Conservation (phyloP, 2,797 vertebrate species). For the Paedocypris micromegethes region DNA sequence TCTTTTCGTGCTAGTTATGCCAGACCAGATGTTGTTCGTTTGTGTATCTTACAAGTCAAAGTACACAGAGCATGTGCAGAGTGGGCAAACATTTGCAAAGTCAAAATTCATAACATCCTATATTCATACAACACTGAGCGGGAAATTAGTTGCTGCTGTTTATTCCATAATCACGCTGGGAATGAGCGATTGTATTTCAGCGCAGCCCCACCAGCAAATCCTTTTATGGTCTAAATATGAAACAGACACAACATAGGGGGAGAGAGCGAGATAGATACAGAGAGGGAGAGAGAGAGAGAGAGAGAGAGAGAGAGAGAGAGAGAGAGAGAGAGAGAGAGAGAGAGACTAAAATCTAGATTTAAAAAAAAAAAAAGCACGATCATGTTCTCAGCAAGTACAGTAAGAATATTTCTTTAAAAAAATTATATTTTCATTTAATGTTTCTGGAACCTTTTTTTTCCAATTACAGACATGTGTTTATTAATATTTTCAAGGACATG, state of each 20-base stretch:
- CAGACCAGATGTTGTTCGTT: conserved; percentile 53
- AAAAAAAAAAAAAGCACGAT: too few species aligned
- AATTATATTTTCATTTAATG: too few species aligned
- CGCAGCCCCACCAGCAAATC: not conserved
- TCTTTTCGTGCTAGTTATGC: conserved; percentile 55
- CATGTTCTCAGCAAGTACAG: too few species aligned
- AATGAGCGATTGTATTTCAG: conserved; percentile 7
- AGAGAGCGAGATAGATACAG: too few species aligned
- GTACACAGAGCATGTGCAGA: conserved; percentile 5
- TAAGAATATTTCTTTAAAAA: too few species aligned
- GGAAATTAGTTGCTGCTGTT: conserved; percentile 48
- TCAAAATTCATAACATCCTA: conserved; percentile 47
- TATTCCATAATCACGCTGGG: conserved; percentile 46
- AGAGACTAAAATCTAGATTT: too few species aligned
- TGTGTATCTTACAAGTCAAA: conserved; percentile 43
- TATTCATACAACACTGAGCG: conserved; percentile 49
- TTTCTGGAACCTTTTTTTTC: too few species aligned
- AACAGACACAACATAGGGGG: conserved; percentile 42
- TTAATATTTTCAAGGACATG: too few species aligned
- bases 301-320: too few species aligned
- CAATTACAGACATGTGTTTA: too few species aligned
- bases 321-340: too few species aligned
- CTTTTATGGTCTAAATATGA: conserved; percentile 48
- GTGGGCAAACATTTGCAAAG: conserved; percentile 46
- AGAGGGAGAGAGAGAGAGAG: not conserved